A percentile compares a stretch with the other conserved stretches of the same genome.
Conservation (phyloP, 2,113 vertebrate species). For the Leucopternis melanops region DNA sequence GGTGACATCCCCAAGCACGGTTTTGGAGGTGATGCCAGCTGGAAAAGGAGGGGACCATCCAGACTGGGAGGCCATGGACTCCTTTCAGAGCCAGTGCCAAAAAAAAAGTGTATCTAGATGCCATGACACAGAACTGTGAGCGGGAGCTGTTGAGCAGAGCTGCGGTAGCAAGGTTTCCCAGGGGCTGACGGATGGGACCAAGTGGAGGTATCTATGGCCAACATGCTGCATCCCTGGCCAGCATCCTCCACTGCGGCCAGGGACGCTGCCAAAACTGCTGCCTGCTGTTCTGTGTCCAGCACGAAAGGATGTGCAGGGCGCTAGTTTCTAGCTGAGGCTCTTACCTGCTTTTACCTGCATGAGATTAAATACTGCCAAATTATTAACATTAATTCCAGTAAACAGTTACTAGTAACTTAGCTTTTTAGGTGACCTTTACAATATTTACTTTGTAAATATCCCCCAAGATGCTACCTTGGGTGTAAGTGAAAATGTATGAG, state of each 20-base stretch:
- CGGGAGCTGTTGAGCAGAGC: neutral
- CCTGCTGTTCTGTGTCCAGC: neutral
- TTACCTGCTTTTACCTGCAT: neutral
- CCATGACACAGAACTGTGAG: neutral
- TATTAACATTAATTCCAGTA: neutral
- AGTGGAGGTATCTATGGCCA: neutral
- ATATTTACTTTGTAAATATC: neutral
- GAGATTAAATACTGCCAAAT: neutral
- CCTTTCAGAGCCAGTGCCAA: neutral
- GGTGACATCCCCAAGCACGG: neutral
- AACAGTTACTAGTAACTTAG: neutral
- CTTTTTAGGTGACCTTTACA: neutral
- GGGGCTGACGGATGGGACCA: fast-evolving
- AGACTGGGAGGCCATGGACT: neutral
- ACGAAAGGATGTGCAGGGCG: fast-evolving
- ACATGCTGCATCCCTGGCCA: neutral
- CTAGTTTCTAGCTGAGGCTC: neutral
- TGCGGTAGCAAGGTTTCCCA: neutral
- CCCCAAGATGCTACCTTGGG: neutral
- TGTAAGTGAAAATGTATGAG: neutral
- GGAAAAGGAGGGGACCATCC: neutral
- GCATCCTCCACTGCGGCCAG: neutral
- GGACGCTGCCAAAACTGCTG: neutral
- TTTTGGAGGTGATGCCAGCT: neutral
- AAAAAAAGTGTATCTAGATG: neutral